Conservation (phyloP, 2,888 invertebrate species). For the Brenthis ino region DNA sequence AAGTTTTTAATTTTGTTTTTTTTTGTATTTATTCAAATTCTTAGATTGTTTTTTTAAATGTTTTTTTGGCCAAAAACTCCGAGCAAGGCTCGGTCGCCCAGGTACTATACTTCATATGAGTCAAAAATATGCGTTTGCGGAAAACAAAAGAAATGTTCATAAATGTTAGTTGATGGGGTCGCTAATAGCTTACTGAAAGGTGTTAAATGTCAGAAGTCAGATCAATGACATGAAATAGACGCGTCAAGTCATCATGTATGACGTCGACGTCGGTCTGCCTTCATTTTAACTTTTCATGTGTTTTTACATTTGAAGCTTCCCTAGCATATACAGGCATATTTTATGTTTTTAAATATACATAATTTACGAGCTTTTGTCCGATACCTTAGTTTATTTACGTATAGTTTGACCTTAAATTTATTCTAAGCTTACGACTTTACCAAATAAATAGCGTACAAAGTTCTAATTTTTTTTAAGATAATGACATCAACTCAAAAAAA, state of each 20-base stretch:
- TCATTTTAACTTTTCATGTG: slow-evolving; percentile 15
- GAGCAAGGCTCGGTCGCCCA: too few species aligned
- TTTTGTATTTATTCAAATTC: too few species aligned
- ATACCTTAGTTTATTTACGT: too few species aligned
- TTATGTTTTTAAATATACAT: not conserved
- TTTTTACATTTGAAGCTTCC: not conserved
- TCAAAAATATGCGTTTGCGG: not conserved
- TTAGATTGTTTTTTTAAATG: too few species aligned
- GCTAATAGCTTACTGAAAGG: slow-evolving; percentile 17
- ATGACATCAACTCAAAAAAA: too few species aligned
- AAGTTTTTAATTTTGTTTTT: too few species aligned
- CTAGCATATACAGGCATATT: not conserved
- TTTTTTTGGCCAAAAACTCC: too few species aligned
- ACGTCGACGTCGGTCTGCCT: slow-evolving; percentile 6
- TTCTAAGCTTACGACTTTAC: too few species aligned
- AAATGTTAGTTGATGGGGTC: not conserved
- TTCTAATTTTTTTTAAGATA: too few species aligned
- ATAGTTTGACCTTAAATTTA: too few species aligned
- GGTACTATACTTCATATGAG: not conserved
- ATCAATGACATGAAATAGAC: slow-evolving; percentile 20
- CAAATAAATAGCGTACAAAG: too few species aligned
- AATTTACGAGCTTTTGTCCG: too few species aligned
- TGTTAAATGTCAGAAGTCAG: slow-evolving; percentile 15
- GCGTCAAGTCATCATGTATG: slow-evolving; percentile 10
- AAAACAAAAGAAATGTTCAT: not conserved